A percentile compares a stretch with the other conserved stretches of the same genome.
These are phyloP conservation scores for Edolisoma coerulescens DNA, from an alignment of 2,113 vertebrate genomes.

Conservation along the genomic window DNA sequence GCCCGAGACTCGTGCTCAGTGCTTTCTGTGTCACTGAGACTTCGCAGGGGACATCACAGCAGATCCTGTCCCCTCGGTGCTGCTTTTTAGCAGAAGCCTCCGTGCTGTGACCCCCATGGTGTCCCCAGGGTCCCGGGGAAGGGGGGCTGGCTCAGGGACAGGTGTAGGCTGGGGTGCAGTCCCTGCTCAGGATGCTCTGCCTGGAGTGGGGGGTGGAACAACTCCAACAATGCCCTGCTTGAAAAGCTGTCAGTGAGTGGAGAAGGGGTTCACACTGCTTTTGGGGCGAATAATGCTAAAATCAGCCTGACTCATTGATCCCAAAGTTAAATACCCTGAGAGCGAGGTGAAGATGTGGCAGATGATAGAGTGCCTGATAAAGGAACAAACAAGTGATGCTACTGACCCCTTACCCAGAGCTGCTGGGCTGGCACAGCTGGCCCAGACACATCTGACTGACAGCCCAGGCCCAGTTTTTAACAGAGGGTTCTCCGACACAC, in stretches of 20 bases:
- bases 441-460: background rate
- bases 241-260: background rate
- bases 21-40: background rate
- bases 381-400: background rate
- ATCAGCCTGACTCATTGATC: background rate
- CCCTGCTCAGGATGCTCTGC: background rate
- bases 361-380: background rate
- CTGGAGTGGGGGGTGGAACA: background rate
- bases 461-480: background rate
- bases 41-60: background rate
- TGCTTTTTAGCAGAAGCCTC: background rate
- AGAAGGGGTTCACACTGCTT: background rate
- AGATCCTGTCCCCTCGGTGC: background rate
- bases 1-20: background rate
- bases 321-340: background rate
- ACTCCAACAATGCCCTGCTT: background rate
- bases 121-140: background rate
- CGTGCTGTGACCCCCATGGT: accelerated
- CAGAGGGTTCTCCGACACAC: background rate
- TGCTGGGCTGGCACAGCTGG: background rate
- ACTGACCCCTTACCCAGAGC: background rate
- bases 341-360: background rate
- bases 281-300: background rate
- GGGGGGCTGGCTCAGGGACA: background rate
- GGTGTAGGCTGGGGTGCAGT: background rate